These are phyloP conservation scores for Apodemia zela DNA, from an alignment of 2,888 invertebrate genomes.

Conservation along the genomic window DNA sequence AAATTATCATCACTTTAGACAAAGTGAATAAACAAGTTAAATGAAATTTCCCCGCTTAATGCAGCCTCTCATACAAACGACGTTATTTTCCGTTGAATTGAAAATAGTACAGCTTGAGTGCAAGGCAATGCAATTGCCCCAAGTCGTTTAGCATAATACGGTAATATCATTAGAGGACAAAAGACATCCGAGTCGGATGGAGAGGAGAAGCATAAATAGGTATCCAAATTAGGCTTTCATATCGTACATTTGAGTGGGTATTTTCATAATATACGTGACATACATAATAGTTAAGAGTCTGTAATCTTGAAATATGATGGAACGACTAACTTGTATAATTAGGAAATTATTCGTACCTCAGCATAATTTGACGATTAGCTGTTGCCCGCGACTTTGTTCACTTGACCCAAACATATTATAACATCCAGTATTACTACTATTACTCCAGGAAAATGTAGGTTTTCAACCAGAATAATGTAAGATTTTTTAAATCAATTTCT, in stretches of 20 bases:
- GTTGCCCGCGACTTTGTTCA: too few relatives aligned
- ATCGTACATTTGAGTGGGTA: neutral
- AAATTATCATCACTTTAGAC: conserved; percentile 31
- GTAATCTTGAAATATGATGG: too few relatives aligned
- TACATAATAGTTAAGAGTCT: too few relatives aligned
- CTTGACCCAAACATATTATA: too few relatives aligned
- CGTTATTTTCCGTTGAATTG: conserved; percentile 59
- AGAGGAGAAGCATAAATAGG: neutral
- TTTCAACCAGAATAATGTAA: too few relatives aligned
- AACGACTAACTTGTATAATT: too few relatives aligned
- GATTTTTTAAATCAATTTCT: too few relatives aligned
- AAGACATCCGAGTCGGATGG: conserved; percentile 41
- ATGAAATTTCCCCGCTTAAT: conserved; percentile 43
- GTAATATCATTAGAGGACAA: conserved; percentile 64
- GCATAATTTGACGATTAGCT: too few relatives aligned
- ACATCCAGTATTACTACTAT: too few relatives aligned
- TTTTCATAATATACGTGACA: too few relatives aligned
- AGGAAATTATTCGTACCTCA: too few relatives aligned
- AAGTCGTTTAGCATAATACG: conserved; percentile 71
- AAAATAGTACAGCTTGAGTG: conserved; percentile 52
- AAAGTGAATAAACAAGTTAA: conserved; percentile 35
- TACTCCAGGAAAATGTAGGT: too few relatives aligned
- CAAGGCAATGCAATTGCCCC: conserved; percentile 60
- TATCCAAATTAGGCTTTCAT: conserved; percentile 8
- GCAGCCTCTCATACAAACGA: conserved; percentile 45